These are phyloP conservation scores for Nycticorax nycticorax DNA, from an alignment of 2,113 vertebrate genomes.

Conservation along the genomic window DNA sequence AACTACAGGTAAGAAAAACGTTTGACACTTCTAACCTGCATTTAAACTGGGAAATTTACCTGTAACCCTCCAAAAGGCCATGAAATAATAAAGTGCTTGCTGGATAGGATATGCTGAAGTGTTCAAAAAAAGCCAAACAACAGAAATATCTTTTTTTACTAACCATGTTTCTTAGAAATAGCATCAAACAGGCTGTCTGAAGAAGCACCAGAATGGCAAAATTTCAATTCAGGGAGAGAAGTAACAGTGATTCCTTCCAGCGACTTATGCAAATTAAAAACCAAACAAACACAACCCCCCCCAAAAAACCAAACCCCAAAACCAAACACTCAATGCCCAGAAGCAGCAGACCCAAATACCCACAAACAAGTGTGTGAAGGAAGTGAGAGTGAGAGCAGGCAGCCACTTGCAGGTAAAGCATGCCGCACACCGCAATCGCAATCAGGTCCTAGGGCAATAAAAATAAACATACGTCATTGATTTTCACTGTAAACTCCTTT, in stretches of 20 bases:
- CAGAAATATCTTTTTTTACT: slow-evolving; percentile 12
- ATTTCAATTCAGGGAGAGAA: slow-evolving; percentile 20
- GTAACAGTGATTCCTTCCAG: slow-evolving; percentile 28
- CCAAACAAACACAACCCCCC: not conserved
- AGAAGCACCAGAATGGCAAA: slow-evolving; percentile 58
- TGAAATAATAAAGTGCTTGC: not conserved
- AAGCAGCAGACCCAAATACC: slow-evolving; percentile 74
- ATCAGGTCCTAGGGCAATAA: slow-evolving; percentile 87
- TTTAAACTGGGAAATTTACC: not conserved
- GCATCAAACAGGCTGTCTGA: slow-evolving; percentile 38
- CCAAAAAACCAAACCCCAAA: not conserved
- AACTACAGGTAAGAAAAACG: not conserved
- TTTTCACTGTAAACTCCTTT: slow-evolving; percentile 99
- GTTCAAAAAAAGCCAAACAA: not conserved
- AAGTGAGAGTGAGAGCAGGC: slow-evolving; percentile 83
- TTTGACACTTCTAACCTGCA: not conserved
- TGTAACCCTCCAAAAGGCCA: not conserved
- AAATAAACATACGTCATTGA: slow-evolving; percentile 99
- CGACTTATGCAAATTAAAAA: slow-evolving; percentile 30
- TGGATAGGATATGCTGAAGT: not conserved
- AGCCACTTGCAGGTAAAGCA: slow-evolving; percentile 87
- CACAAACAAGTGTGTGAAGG: slow-evolving; percentile 75
- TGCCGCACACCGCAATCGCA: slow-evolving; percentile 88
- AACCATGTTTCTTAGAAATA: slow-evolving; percentile 20
- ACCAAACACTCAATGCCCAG: slow-evolving; percentile 58